Evolutionary conservation across 2,888 invertebrate species (phyloP).

Genomic region (Chrysolina oricalcia): DNA sequence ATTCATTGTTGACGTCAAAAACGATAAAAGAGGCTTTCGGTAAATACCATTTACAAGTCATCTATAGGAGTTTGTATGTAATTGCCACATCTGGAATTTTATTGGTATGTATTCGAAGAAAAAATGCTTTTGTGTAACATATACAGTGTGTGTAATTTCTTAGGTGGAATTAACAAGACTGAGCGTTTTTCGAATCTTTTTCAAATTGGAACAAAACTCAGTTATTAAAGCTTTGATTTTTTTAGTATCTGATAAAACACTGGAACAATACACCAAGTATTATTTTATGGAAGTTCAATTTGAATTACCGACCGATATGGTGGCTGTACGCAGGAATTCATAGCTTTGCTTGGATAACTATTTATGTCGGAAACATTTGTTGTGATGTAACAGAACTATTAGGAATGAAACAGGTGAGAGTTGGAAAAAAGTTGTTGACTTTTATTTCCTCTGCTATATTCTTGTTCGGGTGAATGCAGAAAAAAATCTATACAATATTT

Average conservation of each 20-base stretch:
- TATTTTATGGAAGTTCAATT: slow-evolving; percentile 75
- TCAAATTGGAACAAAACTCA: too few relatives aligned
- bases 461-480: too few relatives aligned
- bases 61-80: slow-evolving; percentile 73
- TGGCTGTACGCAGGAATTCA: slow-evolving; percentile 73
- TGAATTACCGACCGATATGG: slow-evolving; percentile 71
- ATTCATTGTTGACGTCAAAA: slow-evolving; percentile 74
- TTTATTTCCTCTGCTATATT: too few relatives aligned
- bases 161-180: too few relatives aligned
- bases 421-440: not conserved
- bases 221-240: slow-evolving; percentile 25
- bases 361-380: slow-evolving; percentile 77
- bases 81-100: slow-evolving; percentile 71
- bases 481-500: too few relatives aligned
- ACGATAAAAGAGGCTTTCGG: slow-evolving; percentile 71
- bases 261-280: slow-evolving; percentile 74
- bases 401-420: slow-evolving; percentile 75
- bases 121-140: not conserved
- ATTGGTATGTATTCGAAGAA: slow-evolving; percentile 66
- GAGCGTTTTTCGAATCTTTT: too few relatives aligned
- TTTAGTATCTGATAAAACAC: slow-evolving; percentile 72
- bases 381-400: slow-evolving; percentile 77
- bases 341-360: slow-evolving; percentile 74
- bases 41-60: slow-evolving; percentile 69
- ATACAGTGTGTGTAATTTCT: too few relatives aligned